Percentiles rank a stretch among this genome's conserved stretches.
These are phyloP conservation scores for Cirrhinus molitorella DNA, from an alignment of 2,797 vertebrate species.

Conservation along the genomic window DNA sequence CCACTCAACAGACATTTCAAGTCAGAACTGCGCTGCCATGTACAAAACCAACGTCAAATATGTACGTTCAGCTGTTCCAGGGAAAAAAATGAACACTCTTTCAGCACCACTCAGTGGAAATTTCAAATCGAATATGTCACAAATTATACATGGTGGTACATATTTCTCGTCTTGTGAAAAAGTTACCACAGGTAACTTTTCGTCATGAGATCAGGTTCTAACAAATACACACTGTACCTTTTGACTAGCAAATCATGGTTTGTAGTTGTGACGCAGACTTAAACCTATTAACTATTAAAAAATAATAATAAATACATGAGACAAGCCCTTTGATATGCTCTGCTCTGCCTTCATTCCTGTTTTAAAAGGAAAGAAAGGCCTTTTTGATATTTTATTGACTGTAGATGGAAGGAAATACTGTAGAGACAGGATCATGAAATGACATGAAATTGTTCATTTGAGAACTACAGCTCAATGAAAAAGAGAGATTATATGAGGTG, in stretches of 20 bases:
- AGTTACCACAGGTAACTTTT: too few relatives aligned
- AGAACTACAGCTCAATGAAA: not conserved
- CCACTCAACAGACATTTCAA: too few relatives aligned
- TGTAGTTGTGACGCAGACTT: not conserved
- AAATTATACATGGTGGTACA: too few relatives aligned
- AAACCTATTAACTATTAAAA: not conserved
- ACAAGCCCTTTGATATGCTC: not conserved
- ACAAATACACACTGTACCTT: not conserved
- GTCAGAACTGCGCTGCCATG: too few relatives aligned
- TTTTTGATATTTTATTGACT: slow-evolving; percentile 1
- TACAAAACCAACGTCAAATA: too few relatives aligned
- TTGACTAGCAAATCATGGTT: not conserved
- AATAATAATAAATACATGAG: not conserved
- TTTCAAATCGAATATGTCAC: too few relatives aligned
- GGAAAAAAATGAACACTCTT: too few relatives aligned
- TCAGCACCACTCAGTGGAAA: too few relatives aligned
- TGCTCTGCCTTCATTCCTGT: not conserved
- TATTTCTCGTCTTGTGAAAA: too few relatives aligned
- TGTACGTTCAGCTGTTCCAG: too few relatives aligned
- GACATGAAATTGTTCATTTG: not conserved
- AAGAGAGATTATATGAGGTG: not conserved
- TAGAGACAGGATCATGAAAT: not conserved
- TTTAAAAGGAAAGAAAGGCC: not conserved
- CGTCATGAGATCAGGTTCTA: too few relatives aligned
- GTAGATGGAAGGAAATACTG: not conserved